Conservation (phyloP, 1,140 invertebrate genomes). For the Lethrus apterus region DNA sequence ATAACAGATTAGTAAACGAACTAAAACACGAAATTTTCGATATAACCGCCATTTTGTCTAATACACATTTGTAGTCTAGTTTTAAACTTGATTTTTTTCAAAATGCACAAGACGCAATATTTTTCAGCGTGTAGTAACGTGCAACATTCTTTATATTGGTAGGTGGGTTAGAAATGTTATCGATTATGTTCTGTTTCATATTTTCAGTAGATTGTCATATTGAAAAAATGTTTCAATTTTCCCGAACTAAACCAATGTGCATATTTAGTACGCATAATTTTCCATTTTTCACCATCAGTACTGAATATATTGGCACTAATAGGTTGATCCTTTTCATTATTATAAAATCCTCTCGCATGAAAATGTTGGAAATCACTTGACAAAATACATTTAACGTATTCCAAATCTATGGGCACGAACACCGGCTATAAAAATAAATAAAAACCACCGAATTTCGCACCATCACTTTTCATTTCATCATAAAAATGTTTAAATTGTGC, state of each 20-base stretch:
- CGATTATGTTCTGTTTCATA: not conserved
- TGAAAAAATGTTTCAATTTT: not conserved
- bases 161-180: not conserved
- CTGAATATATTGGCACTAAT: not conserved
- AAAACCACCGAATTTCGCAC: constrained; percentile 37
- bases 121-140: too few species aligned
- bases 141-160: too few species aligned
- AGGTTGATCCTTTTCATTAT: not conserved
- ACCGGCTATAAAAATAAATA: constrained; percentile 45
- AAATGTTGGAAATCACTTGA: constrained; percentile 46
- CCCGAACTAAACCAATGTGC: not conserved
- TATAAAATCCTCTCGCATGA: constrained; percentile 39
- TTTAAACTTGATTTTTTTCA: too few species aligned
- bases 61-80: too few species aligned
- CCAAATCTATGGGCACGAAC: constrained; percentile 46
- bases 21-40: too few species aligned
- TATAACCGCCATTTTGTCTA: too few species aligned
- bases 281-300: constrained; percentile 1
- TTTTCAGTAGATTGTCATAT: not conserved
- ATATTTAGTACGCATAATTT: not conserved
- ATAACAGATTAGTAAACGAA: too few species aligned
- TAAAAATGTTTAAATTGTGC: constrained; percentile 32
- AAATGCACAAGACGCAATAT: too few species aligned
- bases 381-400: constrained; percentile 52
- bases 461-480: constrained; percentile 19